phyloP scores from a whole-genome alignment of 2,888 invertebrate genomes.

The Drosophila paramelanica region DNA sequence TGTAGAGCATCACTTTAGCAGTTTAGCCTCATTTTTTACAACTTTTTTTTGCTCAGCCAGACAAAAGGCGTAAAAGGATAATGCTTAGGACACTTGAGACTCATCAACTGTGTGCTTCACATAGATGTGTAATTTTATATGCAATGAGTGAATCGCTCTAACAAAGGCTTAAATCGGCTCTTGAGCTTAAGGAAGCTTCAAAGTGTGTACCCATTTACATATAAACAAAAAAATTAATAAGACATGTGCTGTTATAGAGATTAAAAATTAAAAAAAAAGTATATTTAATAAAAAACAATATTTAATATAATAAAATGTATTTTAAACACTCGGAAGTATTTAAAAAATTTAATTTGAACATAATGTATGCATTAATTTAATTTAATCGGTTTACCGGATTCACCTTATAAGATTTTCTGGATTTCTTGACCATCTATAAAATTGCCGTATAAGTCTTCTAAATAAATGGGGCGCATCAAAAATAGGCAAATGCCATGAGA shows the following conservation, averaged over 20 bases:
- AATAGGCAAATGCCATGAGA: constrained; percentile 18
- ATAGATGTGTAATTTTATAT: constrained; percentile 43
- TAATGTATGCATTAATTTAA: too few species aligned
- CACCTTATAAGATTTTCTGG: too few species aligned
- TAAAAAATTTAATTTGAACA: too few species aligned
- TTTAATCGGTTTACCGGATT: too few species aligned
- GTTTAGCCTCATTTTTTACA: not conserved
- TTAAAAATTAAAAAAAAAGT: not conserved
- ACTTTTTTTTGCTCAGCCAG: constrained; percentile 6
- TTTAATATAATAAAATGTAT: too few species aligned
- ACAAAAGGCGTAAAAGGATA: constrained; percentile 71
- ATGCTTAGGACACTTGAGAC: constrained; percentile 74
- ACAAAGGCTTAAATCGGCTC: constrained; percentile 17
- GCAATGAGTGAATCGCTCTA: constrained; percentile 11
- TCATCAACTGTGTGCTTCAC: constrained; percentile 53
- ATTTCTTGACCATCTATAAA: not conserved
- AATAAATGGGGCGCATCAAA: not conserved
- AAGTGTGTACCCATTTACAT: constrained; percentile 2
- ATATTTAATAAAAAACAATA: too few species aligned
- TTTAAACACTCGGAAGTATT: too few species aligned
- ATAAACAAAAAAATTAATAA: not conserved
- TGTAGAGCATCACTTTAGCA: constrained; percentile 6
- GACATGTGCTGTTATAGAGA: not conserved
- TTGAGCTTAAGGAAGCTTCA: constrained; percentile 3
- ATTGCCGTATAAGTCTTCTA: too few species aligned